These are phyloP conservation scores for Amyelois transitella DNA, from an alignment of 1,140 invertebrate species.

Conservation along the genomic window DNA sequence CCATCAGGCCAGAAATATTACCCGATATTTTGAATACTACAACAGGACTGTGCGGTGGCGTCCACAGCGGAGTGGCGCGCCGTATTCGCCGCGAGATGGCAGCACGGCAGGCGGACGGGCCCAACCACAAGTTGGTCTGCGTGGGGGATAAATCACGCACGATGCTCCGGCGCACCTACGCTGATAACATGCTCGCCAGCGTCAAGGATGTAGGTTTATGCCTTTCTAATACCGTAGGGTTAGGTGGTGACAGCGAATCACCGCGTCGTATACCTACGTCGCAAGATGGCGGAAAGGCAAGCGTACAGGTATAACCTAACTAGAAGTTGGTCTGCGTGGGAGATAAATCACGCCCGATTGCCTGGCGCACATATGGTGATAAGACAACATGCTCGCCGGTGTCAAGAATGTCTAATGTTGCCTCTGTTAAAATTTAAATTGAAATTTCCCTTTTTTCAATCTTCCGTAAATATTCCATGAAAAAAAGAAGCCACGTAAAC, in stretches of 20 bases:
- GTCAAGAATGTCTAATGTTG: conserved; percentile 78
- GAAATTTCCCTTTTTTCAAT: too few species aligned
- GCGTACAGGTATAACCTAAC: conserved; percentile 21
- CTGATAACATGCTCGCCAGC: conserved; percentile 88
- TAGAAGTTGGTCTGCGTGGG: conserved; percentile 89
- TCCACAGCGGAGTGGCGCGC: conserved; percentile 92
- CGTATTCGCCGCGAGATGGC: conserved; percentile 77
- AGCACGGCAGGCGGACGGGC: conserved; percentile 23
- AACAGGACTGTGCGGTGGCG: conserved; percentile 93
- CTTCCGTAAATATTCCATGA: too few species aligned
- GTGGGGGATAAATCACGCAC: conserved; percentile 96
- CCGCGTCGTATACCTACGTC: conserved; percentile 86
- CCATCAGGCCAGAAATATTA: not conserved
- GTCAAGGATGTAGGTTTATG: conserved; percentile 78
- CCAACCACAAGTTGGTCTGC: conserved; percentile 80
- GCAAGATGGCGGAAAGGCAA: conserved; percentile 24
- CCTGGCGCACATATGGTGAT: conserved; percentile 83
- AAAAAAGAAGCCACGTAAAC: too few species aligned
- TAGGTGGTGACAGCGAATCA: conserved; percentile 85
- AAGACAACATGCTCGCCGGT: conserved; percentile 91
- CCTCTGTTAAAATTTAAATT: too few species aligned
- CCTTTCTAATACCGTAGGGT: not conserved
- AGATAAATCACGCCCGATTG: conserved; percentile 92
- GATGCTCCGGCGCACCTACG: conserved; percentile 85
- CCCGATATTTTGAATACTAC: not conserved